A percentile compares a stretch with the other conserved stretches of the same genome.
Evolutionary conservation across 2,113 vertebrate species (phyloP).

Genomic region (Clarias magur): DNA sequence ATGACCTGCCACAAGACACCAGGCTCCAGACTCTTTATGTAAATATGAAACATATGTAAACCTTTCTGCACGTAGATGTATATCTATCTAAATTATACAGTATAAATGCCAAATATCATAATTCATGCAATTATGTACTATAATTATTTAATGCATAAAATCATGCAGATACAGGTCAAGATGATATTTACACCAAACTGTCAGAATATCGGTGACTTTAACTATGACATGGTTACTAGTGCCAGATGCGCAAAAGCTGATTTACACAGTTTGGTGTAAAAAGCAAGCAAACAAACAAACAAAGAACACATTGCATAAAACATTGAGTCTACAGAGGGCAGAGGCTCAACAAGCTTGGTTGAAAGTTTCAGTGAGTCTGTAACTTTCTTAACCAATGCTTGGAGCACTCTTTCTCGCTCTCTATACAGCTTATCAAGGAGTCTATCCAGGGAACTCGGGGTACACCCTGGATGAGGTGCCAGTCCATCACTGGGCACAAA

Average conservation of each 20-base stretch:
- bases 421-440: no score
- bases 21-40: conserved; percentile 45
- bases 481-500: no score
- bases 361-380: background rate
- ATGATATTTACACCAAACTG: background rate
- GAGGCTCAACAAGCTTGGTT: background rate
- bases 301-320: background rate
- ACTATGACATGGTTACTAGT: background rate
- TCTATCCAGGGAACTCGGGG: no score
- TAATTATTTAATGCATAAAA: background rate
- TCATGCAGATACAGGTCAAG: background rate
- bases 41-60: background rate
- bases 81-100: background rate
- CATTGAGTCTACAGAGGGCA: background rate
- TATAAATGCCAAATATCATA: background rate
- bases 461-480: no score
- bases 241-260: background rate
- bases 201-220: background rate
- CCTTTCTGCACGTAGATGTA: background rate
- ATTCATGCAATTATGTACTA: background rate
- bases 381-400: background rate
- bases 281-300: background rate
- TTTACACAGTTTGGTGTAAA: background rate
- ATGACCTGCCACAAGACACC: conserved; percentile 47
- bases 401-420: no score